Evolutionary conservation across 2,113 vertebrate genomes (phyloP), one percentile per base, ranked within the genome.

Genomic region (Pholis gunnellus): DNA sequence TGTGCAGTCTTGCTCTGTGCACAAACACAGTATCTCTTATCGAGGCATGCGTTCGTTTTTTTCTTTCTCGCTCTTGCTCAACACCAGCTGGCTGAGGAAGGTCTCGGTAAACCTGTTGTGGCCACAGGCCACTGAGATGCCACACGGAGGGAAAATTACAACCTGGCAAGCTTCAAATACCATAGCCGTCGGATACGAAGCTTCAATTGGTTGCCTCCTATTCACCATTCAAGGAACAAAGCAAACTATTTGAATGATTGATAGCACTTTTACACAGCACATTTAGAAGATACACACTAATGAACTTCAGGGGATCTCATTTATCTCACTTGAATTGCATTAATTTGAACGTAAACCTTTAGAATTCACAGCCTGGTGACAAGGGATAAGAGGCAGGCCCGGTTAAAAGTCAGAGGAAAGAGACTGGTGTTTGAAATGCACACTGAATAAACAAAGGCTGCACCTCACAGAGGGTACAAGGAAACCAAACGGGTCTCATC

Each of bases 101-200:
- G 34, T 67, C 25, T 60, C 8, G n/a, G 44, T 66, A 87, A 72
- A 72, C 83, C 79, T 88, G 79, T 88, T 87, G 77, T 89, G 87
- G 87, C 85, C 85, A 90, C 46, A 88, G 61, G 34, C 69, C 57
- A 31, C 38, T 1, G 27, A 52, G 72, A 70, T 71, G 57, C 42
- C 17, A 48, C 7, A 52, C 17, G 76, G 42, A 17, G 61, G 63
- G 44, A 81, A 87, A 87, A 87, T 87, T 77, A 83, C 83, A 84
- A 61, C 11, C 72, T 48, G 67, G 64, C 13, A 79, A 75, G 38
- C 60, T 65, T 79, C 40, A 74, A 86, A 88, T 52, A 88, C 31
- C 38, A 78, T 72, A 81, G 78, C 75, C 81, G 22, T 70, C 46
- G 20, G 73, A 84, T 63, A 81, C 27, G 6, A 61, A 34, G 60